Percentiles rank a stretch among this genome's conserved stretches.
These are phyloP conservation scores for Ahaetulla prasina DNA, from an alignment of 2,113 vertebrate species.

Conservation along the genomic window DNA sequence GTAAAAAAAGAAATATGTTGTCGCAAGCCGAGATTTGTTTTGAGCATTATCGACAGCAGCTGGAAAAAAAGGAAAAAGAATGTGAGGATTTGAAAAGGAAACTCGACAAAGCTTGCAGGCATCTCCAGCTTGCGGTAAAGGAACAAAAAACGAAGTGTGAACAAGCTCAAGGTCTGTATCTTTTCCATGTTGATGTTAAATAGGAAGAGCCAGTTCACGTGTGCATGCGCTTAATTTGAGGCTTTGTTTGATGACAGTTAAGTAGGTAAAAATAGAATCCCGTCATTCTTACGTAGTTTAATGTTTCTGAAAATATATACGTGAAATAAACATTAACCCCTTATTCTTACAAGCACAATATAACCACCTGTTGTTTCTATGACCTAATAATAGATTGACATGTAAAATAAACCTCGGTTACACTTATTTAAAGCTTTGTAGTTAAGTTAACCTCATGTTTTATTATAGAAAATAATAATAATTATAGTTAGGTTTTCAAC, in stretches of 20 bases:
- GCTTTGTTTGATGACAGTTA: neutral
- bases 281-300: neutral
- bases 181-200: neutral
- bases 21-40: conserved; percentile 56
- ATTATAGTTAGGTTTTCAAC: neutral
- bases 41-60: conserved; percentile 65
- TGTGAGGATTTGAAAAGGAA: conserved; percentile 80
- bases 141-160: conserved; percentile 72
- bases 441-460: neutral
- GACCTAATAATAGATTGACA: neutral
- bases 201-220: neutral
- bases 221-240: neutral
- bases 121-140: conserved; percentile 78
- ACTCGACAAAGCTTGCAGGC: conserved; percentile 75
- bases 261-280: neutral
- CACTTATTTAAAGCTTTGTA: neutral
- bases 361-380: neutral
- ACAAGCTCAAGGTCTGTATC: conserved; percentile 70
- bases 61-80: conserved; percentile 74
- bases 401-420: neutral
- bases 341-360: neutral
- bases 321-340: neutral
- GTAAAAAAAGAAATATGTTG: conserved; percentile 50
- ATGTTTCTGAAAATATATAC: neutral
- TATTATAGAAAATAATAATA: neutral